Evolutionary conservation across 2,888 invertebrate genomes (phyloP), one percentile per base, ranked within the genome.

Genomic region (Perizoma affinitatum): DNA sequence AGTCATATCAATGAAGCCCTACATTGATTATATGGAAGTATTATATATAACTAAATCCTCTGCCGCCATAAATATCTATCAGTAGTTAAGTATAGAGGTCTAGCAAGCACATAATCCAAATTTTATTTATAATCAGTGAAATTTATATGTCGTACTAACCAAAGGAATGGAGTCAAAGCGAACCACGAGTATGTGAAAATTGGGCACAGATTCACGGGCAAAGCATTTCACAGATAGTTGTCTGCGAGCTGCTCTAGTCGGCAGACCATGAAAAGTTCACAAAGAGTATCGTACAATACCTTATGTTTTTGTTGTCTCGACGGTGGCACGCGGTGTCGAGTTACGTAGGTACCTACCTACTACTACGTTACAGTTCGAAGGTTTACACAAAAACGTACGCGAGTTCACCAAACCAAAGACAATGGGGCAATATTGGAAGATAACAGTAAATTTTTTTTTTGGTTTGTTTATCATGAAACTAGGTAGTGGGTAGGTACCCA

Each of bases 381-480:
- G 73, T 73, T 71, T 60, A 73, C 67, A 80, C 72, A 77, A 80
- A 79, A 79, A 82, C 67, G 55, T 65, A 65, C 65, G 72, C 69
- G 74, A 79, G 83, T 85, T 84, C 82, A 81, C 73, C 78, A 81
- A 79, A 82, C 79, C 73, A 80, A 75, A 80, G 79, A 83, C 80
- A 83, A 83, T 82, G 69, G 75, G 71, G 70, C 72, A 70, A 71
- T 71, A 74, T 73, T 75, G 70, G 68, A 73, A 73, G 67, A 63
- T 69, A 79, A 79, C 79, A 73, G 79, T 75, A 70, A 35, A 63
- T 53, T 35, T 11, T 34, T 8, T 42, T 55, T 42, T 41, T 40
- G 41, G 22, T 53, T 54, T 45, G 46, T 50, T 48, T 57, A 57
- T 40, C 22, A 49, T 50, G 8, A 43, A n/a, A 4, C 40, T 34